Percentiles rank a stretch among this genome's conserved stretches.
phyloP scores from a whole-genome alignment of 1,140 invertebrate species.

The Melitaea cinxia region DNA sequence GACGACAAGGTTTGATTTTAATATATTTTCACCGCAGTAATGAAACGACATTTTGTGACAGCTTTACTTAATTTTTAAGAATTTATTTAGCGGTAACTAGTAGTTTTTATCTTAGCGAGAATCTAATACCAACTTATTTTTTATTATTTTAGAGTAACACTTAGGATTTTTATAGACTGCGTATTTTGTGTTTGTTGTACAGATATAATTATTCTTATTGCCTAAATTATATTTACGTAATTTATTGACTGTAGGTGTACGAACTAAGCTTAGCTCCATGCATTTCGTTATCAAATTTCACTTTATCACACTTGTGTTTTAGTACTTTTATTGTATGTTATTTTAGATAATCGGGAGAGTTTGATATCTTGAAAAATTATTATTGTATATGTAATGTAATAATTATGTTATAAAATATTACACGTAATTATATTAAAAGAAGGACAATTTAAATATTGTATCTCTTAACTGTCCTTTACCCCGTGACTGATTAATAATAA shows the following conservation, averaged over 20 bases:
- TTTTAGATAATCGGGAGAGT: slow-evolving; percentile 72
- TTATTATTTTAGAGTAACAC: slow-evolving; percentile 21
- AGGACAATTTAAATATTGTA: slow-evolving; percentile 71
- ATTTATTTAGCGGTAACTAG: slow-evolving; percentile 33
- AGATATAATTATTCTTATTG: slow-evolving; percentile 65
- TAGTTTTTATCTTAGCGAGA: slow-evolving; percentile 27
- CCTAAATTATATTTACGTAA: slow-evolving; percentile 81
- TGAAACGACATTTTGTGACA: slow-evolving; percentile 51
- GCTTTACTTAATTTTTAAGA: slow-evolving; percentile 72
- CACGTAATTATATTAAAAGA: slow-evolving; percentile 79
- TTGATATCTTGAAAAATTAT: slow-evolving; percentile 80
- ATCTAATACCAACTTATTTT: slow-evolving; percentile 32
- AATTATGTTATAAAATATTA: slow-evolving; percentile 82
- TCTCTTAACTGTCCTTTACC: slow-evolving; percentile 37
- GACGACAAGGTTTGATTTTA: neutral
- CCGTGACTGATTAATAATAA: slow-evolving; percentile 34
- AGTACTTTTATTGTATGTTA: slow-evolving; percentile 64
- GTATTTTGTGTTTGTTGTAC: slow-evolving; percentile 59
- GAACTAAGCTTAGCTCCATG: slow-evolving; percentile 67
- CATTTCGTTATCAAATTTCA: slow-evolving; percentile 69
- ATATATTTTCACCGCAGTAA: slow-evolving; percentile 16
- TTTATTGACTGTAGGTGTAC: slow-evolving; percentile 73
- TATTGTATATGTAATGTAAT: slow-evolving; percentile 79
- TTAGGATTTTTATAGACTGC: slow-evolving; percentile 45
- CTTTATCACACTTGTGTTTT: slow-evolving; percentile 66